A percentile compares a stretch with the other conserved stretches of the same genome.
These are phyloP conservation scores for Argya squamiceps DNA, from an alignment of 2,797 vertebrate genomes.

Conservation along the genomic window DNA sequence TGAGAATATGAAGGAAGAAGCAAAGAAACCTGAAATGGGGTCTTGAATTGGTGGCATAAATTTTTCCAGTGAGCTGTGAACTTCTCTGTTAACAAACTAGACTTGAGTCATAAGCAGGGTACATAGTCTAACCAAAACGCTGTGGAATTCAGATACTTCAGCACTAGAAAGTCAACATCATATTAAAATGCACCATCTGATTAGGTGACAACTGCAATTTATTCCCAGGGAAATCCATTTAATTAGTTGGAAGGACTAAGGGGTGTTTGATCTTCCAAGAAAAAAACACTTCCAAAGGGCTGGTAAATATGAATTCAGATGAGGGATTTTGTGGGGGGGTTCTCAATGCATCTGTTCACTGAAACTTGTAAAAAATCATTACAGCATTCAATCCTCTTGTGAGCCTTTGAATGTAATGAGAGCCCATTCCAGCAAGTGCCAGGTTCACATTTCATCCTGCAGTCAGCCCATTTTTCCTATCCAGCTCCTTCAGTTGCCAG, in stretches of 20 bases:
- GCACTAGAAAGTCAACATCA: neutral
- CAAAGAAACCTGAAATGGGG: neutral
- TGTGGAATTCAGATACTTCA: neutral
- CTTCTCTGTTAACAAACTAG: neutral
- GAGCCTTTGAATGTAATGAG: neutral
- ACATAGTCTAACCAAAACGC: neutral
- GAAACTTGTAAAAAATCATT: neutral
- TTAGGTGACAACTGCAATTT: constrained; percentile 13
- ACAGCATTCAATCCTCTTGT: neutral
- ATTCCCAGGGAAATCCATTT: constrained; percentile 19
- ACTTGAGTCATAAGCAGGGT: neutral
- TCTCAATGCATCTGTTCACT: neutral
- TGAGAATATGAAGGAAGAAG: neutral
- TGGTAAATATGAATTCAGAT: neutral
- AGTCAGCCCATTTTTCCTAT: neutral
- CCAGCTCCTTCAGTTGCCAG: neutral
- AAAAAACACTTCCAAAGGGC: neutral
- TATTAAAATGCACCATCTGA: constrained; percentile 14
- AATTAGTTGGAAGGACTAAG: constrained; percentile 20
- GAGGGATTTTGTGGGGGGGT: neutral
- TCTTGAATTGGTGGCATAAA: neutral
- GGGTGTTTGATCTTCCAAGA: constrained; percentile 17
- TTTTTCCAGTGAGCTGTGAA: neutral
- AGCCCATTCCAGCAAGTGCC: neutral
- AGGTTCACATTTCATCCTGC: neutral